A percentile compares a stretch with the other conserved stretches of the same genome.
phyloP scores from a whole-genome alignment of 2,113 vertebrate genomes.

The Platichthys flesus region DNA sequence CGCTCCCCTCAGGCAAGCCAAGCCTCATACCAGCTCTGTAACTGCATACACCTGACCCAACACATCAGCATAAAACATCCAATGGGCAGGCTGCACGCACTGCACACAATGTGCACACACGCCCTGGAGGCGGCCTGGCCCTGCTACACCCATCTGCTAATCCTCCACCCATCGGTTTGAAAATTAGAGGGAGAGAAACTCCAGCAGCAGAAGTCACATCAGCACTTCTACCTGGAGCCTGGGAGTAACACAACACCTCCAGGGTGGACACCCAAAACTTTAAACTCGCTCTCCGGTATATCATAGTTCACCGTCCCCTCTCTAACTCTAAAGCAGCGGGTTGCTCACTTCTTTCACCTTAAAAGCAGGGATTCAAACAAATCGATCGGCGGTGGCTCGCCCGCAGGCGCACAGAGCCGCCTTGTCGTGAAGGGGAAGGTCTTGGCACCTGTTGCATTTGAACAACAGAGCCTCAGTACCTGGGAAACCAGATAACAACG shows the following conservation, averaged over 20 bases:
- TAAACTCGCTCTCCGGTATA: too few species aligned
- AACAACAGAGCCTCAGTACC: slow-evolving; percentile 71
- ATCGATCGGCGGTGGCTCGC: slow-evolving; percentile 27
- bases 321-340: not conserved
- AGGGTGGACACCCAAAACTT: too few species aligned
- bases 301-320: not conserved
- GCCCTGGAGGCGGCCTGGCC: slow-evolving; percentile 29
- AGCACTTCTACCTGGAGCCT: not conserved
- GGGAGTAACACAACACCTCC: not conserved
- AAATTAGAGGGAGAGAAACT: not conserved
- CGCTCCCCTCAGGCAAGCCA: slow-evolving; percentile 32
- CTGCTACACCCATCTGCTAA: slow-evolving; percentile 16
- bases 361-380: not conserved
- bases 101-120: slow-evolving; percentile 16
- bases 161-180: not conserved
- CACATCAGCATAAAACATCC: slow-evolving; percentile 31
- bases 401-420: slow-evolving; percentile 11
- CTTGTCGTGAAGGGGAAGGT: slow-evolving; percentile 6
- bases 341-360: not conserved
- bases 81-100: slow-evolving; percentile 39
- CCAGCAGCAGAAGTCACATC: not conserved
- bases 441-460: slow-evolving; percentile 66
- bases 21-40: slow-evolving; percentile 54
- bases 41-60: slow-evolving; percentile 65
- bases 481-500: slow-evolving; percentile 75